Conservation (phyloP, 2,797 vertebrate genomes). For the Acanthurus lineatus region DNA sequence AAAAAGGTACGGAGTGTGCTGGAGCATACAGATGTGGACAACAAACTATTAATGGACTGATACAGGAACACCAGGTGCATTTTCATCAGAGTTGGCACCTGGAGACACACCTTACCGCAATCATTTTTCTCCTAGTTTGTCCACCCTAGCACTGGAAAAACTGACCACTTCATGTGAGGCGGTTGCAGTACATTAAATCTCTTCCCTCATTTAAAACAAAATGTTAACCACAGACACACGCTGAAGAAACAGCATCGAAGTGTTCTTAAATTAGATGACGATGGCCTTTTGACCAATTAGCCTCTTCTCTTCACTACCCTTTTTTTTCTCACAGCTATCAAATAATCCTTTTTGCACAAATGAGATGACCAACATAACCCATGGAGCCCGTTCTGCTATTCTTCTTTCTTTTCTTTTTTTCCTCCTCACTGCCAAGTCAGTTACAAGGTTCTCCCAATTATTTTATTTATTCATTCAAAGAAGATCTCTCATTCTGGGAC, state of each 20-base stretch:
- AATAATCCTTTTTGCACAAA: slow-evolving; percentile 56
- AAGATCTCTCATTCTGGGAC: slow-evolving; percentile 46
- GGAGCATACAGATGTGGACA: too few relatives aligned
- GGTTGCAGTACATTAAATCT: too few relatives aligned
- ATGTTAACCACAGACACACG: slow-evolving; percentile 19
- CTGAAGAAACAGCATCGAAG: slow-evolving; percentile 6
- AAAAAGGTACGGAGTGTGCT: too few relatives aligned
- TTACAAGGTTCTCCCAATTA: slow-evolving; percentile 56
- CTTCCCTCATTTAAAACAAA: background rate
- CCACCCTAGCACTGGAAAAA: too few relatives aligned
- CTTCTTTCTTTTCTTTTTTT: slow-evolving; percentile 19
- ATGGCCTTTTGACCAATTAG: slow-evolving; percentile 67
- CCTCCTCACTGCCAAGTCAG: slow-evolving; percentile 23
- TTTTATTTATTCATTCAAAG: slow-evolving; percentile 65
- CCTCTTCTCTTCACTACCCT: slow-evolving; percentile 29
- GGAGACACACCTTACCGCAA: too few relatives aligned
- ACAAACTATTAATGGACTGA: too few relatives aligned
- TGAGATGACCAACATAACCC: slow-evolving; percentile 49
- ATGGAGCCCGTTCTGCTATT: slow-evolving; percentile 18
- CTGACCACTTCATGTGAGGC: too few relatives aligned
- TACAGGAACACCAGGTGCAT: too few relatives aligned
- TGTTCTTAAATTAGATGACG: slow-evolving; percentile 35
- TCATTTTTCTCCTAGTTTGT: too few relatives aligned
- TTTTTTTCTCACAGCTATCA: slow-evolving; percentile 46
- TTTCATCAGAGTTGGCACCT: too few relatives aligned